Base-by-base conservation (phyloP, 2,113 vertebrate species). In the Catagonus wagneri region DNA sequence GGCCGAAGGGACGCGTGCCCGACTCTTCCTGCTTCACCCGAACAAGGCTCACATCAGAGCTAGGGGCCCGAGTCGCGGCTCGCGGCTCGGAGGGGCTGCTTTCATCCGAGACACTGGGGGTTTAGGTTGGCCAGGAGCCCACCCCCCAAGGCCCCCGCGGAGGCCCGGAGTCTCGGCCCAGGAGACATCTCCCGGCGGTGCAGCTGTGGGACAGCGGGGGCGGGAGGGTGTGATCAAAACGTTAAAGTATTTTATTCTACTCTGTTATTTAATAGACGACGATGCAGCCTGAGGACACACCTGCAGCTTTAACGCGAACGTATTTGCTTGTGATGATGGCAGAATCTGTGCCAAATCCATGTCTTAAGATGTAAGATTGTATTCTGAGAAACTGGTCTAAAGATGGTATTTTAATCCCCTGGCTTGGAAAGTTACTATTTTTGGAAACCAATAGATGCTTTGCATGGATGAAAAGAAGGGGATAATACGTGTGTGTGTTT, bases 401-500 rank as follows among this genome's bases (percentile, higher is more conserved):
- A 44, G 25, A 15, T 0, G 39, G 39, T 27, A 1, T 54, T 74
- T 66, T 58, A 2, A 25, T 20, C 2, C 58, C 34, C 78, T 23
- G 50, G 78, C 12, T 65, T 23, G 10, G 69, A 56, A 88, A 39
- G 61, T 17, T 7, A 5, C 5, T 27, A 3, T 27, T 63, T 88
- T 50, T 68, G 11, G 2, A 69, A 79, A 74, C n/a, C 16, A 29
- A 16, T 10, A 56, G 63, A 3, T 10, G 25, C 34, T 75, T 23
- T 32, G 12, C 25, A 56, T 25, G 60, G 8, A 1, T 10, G 20
- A 25, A 23, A 39, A 19, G 17, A 52, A 34, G 11, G 60, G 27
- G 61, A 12, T 1, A 5, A 34, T 1, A 22, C 0, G 0, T 0
- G 0, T 15, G 23, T 27, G 66, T n/a, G n/a, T n/a, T n/a, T n/a